phyloP scores from a whole-genome alignment of 2,113 vertebrate genomes.

The Oreotrochilus melanogaster region DNA sequence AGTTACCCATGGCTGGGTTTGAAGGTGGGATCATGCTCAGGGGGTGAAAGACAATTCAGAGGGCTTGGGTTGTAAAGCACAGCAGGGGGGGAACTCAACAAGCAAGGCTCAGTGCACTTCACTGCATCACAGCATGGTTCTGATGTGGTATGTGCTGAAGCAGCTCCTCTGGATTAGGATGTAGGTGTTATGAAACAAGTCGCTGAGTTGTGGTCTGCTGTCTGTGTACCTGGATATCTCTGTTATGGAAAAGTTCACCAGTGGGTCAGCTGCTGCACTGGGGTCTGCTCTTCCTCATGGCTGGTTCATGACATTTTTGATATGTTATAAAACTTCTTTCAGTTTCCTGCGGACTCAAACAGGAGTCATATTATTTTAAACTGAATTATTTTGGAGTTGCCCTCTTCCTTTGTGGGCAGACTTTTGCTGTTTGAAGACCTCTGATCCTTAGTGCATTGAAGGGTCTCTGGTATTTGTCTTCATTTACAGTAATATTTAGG shows the following conservation, averaged over 20 bases:
- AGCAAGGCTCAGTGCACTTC: conserved; percentile 21
- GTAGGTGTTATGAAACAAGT: neutral
- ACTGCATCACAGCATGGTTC: neutral
- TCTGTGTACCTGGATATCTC: neutral
- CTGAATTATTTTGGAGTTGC: neutral
- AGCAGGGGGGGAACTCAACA: neutral
- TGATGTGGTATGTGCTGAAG: neutral
- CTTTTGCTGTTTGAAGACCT: neutral
- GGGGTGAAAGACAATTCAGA: neutral
- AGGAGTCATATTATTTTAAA: neutral
- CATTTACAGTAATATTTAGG: neutral
- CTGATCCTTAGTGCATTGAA: neutral
- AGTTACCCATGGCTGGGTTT: neutral
- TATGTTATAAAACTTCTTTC: neutral
- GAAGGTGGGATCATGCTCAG: neutral
- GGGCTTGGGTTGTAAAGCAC: neutral
- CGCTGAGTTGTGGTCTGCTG: neutral
- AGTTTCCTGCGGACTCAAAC: neutral
- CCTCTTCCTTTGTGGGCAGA: neutral
- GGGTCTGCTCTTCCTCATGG: neutral
- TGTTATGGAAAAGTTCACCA: neutral
- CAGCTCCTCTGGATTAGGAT: neutral
- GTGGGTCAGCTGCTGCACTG: neutral
- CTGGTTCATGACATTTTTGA: neutral
- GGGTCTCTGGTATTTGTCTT: neutral